Conservation (phyloP, 2,797 vertebrate species). For the Danio aesculapii region DNA sequence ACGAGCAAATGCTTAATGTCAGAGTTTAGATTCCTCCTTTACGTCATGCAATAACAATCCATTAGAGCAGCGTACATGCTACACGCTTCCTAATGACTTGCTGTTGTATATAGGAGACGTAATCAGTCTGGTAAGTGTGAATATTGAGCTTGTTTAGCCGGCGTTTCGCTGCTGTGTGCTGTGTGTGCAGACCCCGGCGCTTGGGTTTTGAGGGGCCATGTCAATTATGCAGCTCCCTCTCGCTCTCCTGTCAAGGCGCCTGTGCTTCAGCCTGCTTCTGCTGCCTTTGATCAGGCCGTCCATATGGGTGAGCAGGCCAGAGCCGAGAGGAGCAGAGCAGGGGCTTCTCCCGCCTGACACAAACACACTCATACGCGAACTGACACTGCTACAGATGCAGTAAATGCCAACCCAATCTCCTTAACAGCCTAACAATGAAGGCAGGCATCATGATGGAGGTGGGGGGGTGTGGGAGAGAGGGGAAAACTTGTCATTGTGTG, state of each 20-base stretch:
- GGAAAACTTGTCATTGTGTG: slow-evolving; percentile 63
- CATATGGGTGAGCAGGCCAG: slow-evolving; percentile 71
- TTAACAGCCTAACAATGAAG: slow-evolving; percentile 68
- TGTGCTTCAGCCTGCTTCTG: slow-evolving; percentile 77
- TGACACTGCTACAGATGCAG: slow-evolving; percentile 71
- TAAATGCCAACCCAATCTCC: slow-evolving; percentile 72
- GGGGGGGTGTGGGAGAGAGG: slow-evolving; percentile 12
- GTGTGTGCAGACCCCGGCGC: slow-evolving; percentile 36
- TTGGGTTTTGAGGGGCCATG: slow-evolving; percentile 68
- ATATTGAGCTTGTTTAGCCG: slow-evolving; percentile 60
- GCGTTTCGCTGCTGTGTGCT: slow-evolving; percentile 42
- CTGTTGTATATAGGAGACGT: slow-evolving; percentile 43
- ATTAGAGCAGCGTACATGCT: slow-evolving; percentile 40
- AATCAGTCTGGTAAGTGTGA: slow-evolving; percentile 58
- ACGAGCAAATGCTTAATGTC: slow-evolving; percentile 53
- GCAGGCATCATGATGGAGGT: slow-evolving; percentile 52
- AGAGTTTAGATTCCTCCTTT: slow-evolving; percentile 43
- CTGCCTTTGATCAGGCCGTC: slow-evolving; percentile 79
- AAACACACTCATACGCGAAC: slow-evolving; percentile 65
- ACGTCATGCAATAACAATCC: slow-evolving; percentile 50
- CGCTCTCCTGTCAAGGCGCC: slow-evolving; percentile 74
- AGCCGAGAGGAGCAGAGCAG: slow-evolving; percentile 59
- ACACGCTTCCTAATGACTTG: slow-evolving; percentile 53
- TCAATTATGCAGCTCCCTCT: slow-evolving; percentile 80
- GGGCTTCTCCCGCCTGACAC: slow-evolving; percentile 53